Percentiles rank a stretch among this genome's conserved stretches.
Evolutionary conservation across 2,888 invertebrate genomes (phyloP).

Genomic region (Carabus problematicus): DNA sequence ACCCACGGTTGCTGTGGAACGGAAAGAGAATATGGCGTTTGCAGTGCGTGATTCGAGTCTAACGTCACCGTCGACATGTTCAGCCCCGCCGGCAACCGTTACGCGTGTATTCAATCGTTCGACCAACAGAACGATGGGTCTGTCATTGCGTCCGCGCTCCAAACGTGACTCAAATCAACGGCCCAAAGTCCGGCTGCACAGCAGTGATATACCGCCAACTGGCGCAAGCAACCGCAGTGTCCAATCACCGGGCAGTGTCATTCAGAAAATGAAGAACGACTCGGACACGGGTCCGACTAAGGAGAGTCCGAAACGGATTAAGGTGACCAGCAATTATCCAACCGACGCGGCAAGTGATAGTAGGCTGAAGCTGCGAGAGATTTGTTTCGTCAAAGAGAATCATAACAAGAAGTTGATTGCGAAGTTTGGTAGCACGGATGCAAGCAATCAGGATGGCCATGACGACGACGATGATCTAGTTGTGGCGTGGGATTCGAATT

Average conservation of each 20-base stretch:
- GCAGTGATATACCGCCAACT: conserved; percentile 1
- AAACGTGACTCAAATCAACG: conserved; percentile 22
- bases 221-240: conserved; percentile 11
- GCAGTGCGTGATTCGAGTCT: conserved; percentile 8
- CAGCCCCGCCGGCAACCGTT: conserved; percentile 8
- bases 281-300: conserved; percentile 11
- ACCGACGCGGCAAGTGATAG: conserved; percentile 7
- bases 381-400: conserved; percentile 55
- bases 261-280: conserved; percentile 5
- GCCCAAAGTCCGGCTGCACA: conserved; percentile 4
- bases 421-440: conserved; percentile 47
- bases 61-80: conserved; percentile 20
- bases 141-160: conserved; percentile 15
- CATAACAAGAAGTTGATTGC: conserved; percentile 56
- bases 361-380: conserved; percentile 54
- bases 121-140: conserved; percentile 27
- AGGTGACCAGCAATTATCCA: conserved; percentile 8
- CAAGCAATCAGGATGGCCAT: conserved; percentile 13
- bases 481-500: conserved; percentile 54
- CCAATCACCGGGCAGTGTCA: conserved; percentile 19
- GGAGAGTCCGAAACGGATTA: conserved; percentile 38
- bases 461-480: conserved; percentile 53
- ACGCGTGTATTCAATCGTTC: conserved; percentile 21
- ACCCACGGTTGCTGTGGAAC: conserved; percentile 20
- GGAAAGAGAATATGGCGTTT: conserved; percentile 33